Conservation (phyloP, 2,888 invertebrate genomes). For the Drosophila diplacantha region DNA sequence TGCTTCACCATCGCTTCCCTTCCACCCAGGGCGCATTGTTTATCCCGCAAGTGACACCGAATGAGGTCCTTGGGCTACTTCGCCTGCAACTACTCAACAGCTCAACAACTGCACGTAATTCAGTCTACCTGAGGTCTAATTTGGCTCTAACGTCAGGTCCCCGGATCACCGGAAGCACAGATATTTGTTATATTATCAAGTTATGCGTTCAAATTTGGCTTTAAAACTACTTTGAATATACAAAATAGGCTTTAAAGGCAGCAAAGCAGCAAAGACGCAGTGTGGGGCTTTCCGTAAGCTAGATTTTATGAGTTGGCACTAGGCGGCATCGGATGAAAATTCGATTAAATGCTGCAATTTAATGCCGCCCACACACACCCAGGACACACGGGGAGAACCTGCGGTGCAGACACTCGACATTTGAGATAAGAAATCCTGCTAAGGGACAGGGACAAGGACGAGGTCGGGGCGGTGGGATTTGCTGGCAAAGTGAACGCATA, state of each 20-base stretch:
- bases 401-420: constrained; percentile 60
- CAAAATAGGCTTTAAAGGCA: not conserved
- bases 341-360: constrained; percentile 72
- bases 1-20: constrained; percentile 3
- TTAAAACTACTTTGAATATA: not conserved
- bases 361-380: constrained; percentile 52
- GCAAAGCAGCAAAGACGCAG: not conserved
- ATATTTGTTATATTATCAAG: not conserved
- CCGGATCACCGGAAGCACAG: not conserved
- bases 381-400: constrained; percentile 19
- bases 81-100: not conserved
- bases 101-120: constrained; percentile 10
- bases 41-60: constrained; percentile 22
- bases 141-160: not conserved
- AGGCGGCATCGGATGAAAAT: constrained; percentile 58
- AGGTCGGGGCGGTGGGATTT: constrained; percentile 34
- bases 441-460: not conserved
- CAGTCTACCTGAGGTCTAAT: not conserved
- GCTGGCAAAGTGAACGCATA: constrained; percentile 76
- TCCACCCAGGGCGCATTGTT: constrained; percentile 19
- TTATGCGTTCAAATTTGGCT: not conserved
- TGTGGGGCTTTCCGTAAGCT: constrained; percentile 41
- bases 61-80: constrained; percentile 22
- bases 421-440: constrained; percentile 64
- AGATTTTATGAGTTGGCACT: constrained; percentile 48